A percentile compares a stretch with the other conserved stretches of the same genome.
Evolutionary conservation across 2,888 invertebrate species (phyloP).

Genomic region (Idaea aversata): DNA sequence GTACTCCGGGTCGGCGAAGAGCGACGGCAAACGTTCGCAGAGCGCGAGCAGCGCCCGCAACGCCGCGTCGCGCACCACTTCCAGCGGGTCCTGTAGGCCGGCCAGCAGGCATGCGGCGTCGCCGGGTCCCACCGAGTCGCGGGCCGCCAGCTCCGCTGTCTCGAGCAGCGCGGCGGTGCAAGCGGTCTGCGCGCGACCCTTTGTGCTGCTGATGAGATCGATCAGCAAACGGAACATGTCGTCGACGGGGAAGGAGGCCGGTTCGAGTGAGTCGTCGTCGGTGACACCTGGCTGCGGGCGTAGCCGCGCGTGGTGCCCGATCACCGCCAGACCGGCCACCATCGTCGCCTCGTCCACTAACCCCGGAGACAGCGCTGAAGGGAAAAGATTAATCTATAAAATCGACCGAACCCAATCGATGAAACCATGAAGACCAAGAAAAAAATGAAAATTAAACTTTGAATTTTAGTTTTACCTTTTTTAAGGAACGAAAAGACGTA

Average conservation of each 20-base stretch:
- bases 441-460: neutral
- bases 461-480: constrained; percentile 54
- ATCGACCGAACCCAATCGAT: neutral
- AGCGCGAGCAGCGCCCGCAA: constrained; percentile 87
- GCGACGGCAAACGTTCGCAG: constrained; percentile 86
- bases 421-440: constrained; percentile 7
- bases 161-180: constrained; percentile 90
- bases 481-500: constrained; percentile 90
- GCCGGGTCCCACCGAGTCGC: constrained; percentile 80
- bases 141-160: constrained; percentile 87
- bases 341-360: constrained; percentile 71
- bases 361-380: constrained; percentile 33
- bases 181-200: constrained; percentile 87
- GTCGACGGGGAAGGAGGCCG: constrained; percentile 88
- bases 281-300: constrained; percentile 78
- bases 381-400: neutral
- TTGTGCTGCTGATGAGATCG: constrained; percentile 84
- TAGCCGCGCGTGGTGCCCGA: constrained; percentile 84
- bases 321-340: constrained; percentile 76
- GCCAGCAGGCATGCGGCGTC: constrained; percentile 89
- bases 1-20: constrained; percentile 80
- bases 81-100: constrained; percentile 86
- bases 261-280: constrained; percentile 82
- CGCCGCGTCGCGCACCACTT: constrained; percentile 88
- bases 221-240: constrained; percentile 91